Evolutionary conservation across 2,797 vertebrate species (phyloP).

Genomic region (Cetoscarus ocellatus): DNA sequence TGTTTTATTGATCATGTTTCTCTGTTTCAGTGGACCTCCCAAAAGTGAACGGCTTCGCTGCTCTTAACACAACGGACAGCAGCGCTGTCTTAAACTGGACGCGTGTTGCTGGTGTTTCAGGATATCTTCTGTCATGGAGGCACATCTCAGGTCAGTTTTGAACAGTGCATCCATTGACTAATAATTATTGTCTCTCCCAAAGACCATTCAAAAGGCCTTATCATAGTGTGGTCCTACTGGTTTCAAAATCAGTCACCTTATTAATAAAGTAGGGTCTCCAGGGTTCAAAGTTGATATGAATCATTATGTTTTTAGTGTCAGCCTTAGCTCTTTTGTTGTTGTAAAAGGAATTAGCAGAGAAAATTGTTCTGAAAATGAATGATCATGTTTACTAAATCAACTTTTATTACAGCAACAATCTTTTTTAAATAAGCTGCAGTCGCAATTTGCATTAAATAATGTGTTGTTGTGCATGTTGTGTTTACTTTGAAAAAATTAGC

Average conservation of each 20-base stretch:
- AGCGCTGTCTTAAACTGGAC: conserved; percentile 86
- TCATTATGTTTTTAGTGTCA: conserved; percentile 15
- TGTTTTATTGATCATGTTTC: neutral
- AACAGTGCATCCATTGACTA: neutral
- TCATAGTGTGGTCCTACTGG: neutral
- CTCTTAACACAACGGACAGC: conserved; percentile 79
- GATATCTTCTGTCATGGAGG: conserved; percentile 86
- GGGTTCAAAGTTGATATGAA: conserved; percentile 1
- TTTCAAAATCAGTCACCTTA: conserved; percentile 9
- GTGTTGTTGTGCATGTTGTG: neutral
- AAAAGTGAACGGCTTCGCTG: conserved; percentile 82
- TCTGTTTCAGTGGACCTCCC: conserved; percentile 86
- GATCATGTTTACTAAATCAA: neutral
- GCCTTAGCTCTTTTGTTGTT: conserved; percentile 20
- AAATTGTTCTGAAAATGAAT: conserved; percentile 1
- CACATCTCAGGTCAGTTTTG: conserved; percentile 84
- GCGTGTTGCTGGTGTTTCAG: conserved; percentile 82
- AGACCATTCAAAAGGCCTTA: neutral
- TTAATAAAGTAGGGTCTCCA: conserved; percentile 4
- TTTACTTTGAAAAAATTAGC: neutral
- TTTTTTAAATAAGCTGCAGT: neutral
- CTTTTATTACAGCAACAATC: neutral
- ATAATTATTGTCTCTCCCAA: too few relatives aligned
- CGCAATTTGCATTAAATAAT: neutral
- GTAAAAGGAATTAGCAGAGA: conserved; percentile 6